Percentiles rank a stretch among this genome's conserved stretches.
Evolutionary conservation across 2,888 invertebrate genomes (phyloP).

Genomic region (Agapetus fuscipes): DNA sequence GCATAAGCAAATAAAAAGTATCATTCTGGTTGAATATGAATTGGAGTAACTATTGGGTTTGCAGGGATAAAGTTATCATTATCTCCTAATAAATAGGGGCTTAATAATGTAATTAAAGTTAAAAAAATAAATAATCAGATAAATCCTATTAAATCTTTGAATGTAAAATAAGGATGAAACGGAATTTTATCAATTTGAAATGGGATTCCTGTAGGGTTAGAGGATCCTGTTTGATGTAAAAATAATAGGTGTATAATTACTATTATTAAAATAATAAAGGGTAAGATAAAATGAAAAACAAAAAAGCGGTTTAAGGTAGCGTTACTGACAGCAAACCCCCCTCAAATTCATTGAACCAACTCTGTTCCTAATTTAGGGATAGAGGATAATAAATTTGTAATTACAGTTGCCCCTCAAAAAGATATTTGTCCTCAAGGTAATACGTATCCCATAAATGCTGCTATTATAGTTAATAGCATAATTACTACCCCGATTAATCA

Average conservation of each 20-base stretch:
- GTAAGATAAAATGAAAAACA: slow-evolving; percentile 62
- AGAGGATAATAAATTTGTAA: slow-evolving; percentile 64
- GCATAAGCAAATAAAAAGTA: slow-evolving; percentile 77
- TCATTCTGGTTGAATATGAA: slow-evolving; percentile 77
- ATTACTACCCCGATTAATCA: slow-evolving; percentile 59
- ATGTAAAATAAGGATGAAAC: slow-evolving; percentile 56
- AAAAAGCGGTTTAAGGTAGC: slow-evolving; percentile 70
- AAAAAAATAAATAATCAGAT: slow-evolving; percentile 45
- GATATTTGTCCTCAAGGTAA: slow-evolving; percentile 75
- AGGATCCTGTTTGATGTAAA: slow-evolving; percentile 58
- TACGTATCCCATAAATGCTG: slow-evolving; percentile 71
- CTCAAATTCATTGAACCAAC: slow-evolving; percentile 64
- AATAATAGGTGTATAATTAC: slow-evolving; percentile 55
- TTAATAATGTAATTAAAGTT: slow-evolving; percentile 41
- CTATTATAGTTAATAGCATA: slow-evolving; percentile 57
- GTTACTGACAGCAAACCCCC: slow-evolving; percentile 64
- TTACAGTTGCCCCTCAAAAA: slow-evolving; percentile 72
- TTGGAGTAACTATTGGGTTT: slow-evolving; percentile 57
- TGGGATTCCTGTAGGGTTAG: slow-evolving; percentile 55
- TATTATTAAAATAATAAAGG: slow-evolving; percentile 55
- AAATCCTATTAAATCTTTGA: slow-evolving; percentile 55
- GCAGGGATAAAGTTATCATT: slow-evolving; percentile 67
- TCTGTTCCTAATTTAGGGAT: slow-evolving; percentile 56
- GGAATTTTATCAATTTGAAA: slow-evolving; percentile 59
- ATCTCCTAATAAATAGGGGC: slow-evolving; percentile 54